Conservation (phyloP, 2,797 vertebrate species). For the Enteromius treurensis region DNA sequence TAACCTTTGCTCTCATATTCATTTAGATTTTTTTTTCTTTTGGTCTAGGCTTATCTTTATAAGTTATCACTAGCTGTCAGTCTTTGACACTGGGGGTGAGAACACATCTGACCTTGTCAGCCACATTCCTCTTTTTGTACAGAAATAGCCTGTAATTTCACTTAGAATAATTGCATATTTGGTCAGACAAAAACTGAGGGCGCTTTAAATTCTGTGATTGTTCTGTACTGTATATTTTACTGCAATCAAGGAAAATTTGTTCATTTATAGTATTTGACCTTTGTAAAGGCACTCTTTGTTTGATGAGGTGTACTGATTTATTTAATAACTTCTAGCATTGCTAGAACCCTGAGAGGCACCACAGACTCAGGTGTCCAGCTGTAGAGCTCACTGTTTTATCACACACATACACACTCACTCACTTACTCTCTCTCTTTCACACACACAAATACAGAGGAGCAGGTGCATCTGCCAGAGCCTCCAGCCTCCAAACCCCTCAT, state of each 20-base stretch:
- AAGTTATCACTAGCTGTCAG: background rate
- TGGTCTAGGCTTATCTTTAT: background rate
- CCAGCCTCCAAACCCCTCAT: conserved; percentile 37
- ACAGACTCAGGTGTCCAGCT: conserved; percentile 44
- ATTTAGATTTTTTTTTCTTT: background rate
- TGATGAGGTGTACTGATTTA: conserved; percentile 26
- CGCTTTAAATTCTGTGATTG: no score
- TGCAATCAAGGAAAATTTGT: background rate
- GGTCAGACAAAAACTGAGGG: no score
- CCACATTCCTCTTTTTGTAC: background rate
- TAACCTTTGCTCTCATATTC: conserved; percentile 1
- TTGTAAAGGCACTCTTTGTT: background rate
- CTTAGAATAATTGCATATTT: background rate
- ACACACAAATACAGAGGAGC: conserved; percentile 36
- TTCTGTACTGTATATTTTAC: background rate
- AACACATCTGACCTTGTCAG: background rate
- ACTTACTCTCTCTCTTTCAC: no score
- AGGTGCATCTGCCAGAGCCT: conserved; percentile 38
- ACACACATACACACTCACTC: conserved; percentile 4
- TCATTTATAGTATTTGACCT: background rate
- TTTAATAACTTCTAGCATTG: conserved; percentile 25
- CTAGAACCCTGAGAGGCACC: background rate
- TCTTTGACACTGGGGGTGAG: background rate
- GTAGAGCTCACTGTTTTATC: conserved; percentile 9
- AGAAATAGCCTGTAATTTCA: background rate